Percentiles rank a stretch among this genome's conserved stretches.
Conservation (phyloP, 2,113 vertebrate species). For the Peromyscus maniculatus region DNA sequence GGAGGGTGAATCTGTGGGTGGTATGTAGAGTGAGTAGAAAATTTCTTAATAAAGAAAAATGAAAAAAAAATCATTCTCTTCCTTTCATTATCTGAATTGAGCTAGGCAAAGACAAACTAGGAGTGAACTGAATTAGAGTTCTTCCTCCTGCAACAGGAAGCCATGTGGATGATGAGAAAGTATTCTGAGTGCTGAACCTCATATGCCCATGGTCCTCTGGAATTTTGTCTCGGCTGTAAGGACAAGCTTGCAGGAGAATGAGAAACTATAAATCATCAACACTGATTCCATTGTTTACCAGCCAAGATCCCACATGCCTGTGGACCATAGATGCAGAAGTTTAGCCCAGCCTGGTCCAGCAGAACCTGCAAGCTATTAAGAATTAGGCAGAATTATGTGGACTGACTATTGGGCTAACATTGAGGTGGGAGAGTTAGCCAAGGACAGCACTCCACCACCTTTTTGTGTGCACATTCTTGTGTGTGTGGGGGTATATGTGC, state of each 20-base stretch:
- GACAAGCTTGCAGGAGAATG: not conserved
- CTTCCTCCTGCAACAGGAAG: not conserved
- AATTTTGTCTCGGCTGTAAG: not conserved
- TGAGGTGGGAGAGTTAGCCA: not conserved
- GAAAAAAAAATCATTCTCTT: too few species aligned
- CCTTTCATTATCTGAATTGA: not conserved
- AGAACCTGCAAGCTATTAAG: not conserved
- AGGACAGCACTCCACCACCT: not conserved
- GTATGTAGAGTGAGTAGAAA: too few species aligned
- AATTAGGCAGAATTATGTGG: not conserved
- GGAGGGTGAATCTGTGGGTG: too few species aligned
- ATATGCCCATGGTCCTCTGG: not conserved
- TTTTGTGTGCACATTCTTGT: not conserved
- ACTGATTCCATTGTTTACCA: not conserved
- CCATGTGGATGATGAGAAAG: not conserved
- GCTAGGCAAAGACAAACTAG: not conserved
- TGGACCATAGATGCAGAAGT: not conserved
- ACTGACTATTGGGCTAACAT: not conserved
- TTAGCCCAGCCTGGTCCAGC: not conserved
- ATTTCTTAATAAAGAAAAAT: too few species aligned
- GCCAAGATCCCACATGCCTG: not conserved
- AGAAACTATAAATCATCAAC: accelerated
- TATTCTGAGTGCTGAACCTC: not conserved
- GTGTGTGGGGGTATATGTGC: not conserved
- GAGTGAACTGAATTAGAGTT: not conserved